Evolutionary conservation across 2,888 invertebrate species (phyloP).

Genomic region (Morpho achilles): DNA sequence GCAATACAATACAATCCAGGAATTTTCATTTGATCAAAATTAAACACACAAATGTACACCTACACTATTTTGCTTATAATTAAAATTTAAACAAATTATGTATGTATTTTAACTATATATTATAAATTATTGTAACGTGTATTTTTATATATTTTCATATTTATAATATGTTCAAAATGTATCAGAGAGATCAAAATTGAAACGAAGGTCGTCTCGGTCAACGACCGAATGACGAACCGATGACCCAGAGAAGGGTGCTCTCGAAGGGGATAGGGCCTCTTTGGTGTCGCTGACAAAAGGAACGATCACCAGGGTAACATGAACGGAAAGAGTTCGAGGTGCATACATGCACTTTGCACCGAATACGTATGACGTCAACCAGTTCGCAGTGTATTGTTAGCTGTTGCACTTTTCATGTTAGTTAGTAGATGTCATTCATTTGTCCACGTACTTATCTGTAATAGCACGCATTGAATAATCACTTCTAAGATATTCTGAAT

Average conservation of each 20-base stretch:
- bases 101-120: too few species aligned
- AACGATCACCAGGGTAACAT: conserved; percentile 71
- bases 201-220: conserved; percentile 30
- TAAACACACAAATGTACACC: too few species aligned
- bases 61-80: too few species aligned
- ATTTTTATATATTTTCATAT: too few species aligned
- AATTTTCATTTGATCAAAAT: too few species aligned
- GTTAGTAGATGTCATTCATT: conserved; percentile 33
- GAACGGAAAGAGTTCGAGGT: conserved; percentile 65
- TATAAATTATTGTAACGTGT: too few species aligned
- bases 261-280: conserved; percentile 77
- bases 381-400: conserved; percentile 67
- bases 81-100: too few species aligned
- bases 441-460: conserved; percentile 26
- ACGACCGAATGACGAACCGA: conserved; percentile 59
- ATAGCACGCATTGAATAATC: conserved; percentile 7
- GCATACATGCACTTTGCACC: conserved; percentile 78
- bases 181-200: conserved; percentile 11
- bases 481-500: neutral
- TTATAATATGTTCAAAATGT: too few species aligned
- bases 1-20: too few species aligned
- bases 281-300: conserved; percentile 74
- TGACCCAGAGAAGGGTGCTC: conserved; percentile 77
- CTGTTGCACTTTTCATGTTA: conserved; percentile 50
- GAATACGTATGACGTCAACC: conserved; percentile 69